Evolutionary conservation across 2,797 vertebrate genomes (phyloP).

Genomic region (Molothrus ater): DNA sequence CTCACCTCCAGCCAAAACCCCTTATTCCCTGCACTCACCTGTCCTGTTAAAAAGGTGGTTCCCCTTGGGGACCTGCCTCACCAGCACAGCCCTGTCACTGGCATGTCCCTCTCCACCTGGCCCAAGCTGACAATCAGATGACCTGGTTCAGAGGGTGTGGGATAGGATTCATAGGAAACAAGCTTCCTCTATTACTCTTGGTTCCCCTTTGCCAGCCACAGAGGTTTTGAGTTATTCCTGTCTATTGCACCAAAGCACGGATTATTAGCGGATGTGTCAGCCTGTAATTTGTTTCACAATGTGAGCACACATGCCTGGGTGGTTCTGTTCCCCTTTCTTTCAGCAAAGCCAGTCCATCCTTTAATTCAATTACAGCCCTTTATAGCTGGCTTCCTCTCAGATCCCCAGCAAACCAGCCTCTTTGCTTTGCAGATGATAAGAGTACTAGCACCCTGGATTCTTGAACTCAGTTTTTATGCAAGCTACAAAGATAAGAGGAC

Average conservation of each 20-base stretch:
- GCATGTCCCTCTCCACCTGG: accelerated
- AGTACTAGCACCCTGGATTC: background rate
- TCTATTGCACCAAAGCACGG: background rate
- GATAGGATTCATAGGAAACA: background rate
- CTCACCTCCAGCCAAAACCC: background rate
- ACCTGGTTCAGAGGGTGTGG: background rate
- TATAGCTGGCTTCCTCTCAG: background rate
- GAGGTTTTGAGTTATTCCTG: constrained; percentile 39
- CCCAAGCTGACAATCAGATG: background rate
- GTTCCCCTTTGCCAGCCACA: background rate
- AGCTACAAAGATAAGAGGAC: background rate
- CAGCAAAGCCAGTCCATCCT: background rate
- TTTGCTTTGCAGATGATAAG: background rate
- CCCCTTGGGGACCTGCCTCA: accelerated
- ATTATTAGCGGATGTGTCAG: constrained; percentile 6
- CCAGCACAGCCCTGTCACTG: background rate
- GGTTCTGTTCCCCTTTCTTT: background rate
- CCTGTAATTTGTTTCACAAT: constrained; percentile 31
- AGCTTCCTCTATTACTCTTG: background rate
- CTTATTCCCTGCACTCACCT: background rate
- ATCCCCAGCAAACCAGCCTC: background rate
- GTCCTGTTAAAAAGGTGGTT: background rate
- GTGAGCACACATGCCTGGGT: background rate
- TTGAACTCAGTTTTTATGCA: background rate
- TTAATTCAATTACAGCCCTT: constrained; percentile 25